phyloP scores from a whole-genome alignment of 2,113 vertebrate genomes.

The Equus quagga region DNA sequence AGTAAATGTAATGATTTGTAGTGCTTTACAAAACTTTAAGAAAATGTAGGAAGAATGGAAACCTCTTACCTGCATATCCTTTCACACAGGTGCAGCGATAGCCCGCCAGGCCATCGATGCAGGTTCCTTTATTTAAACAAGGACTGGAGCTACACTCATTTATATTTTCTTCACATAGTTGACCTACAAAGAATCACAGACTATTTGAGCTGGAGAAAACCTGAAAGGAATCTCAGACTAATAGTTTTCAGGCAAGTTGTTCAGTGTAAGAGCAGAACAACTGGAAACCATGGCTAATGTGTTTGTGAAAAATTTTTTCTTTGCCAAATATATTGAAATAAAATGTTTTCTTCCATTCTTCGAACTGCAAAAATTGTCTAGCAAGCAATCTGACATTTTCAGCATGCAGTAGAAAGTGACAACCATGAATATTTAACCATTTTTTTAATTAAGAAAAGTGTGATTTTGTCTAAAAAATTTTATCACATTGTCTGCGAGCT shows the following conservation, averaged over 20 bases:
- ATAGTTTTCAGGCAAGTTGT: background rate
- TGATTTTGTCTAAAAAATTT: background rate
- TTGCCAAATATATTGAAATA: background rate
- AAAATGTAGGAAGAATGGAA: background rate
- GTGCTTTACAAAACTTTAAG: background rate
- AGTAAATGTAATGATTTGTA: background rate
- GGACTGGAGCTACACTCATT: conserved; percentile 96
- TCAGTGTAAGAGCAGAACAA: background rate
- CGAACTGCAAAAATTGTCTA: background rate
- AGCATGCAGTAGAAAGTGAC: background rate
- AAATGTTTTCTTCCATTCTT: conserved; percentile 31
- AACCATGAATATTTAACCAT: background rate
- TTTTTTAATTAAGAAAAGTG: background rate
- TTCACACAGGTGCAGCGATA: conserved; percentile 92
- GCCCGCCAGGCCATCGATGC: conserved; percentile 92
- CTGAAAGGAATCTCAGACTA: background rate
- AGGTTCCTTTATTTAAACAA: conserved; percentile 94
- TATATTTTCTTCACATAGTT: conserved; percentile 93
- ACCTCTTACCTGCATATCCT: conserved; percentile 92
- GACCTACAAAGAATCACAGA: conserved; percentile 87
- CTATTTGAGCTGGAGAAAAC: background rate
- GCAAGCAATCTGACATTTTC: background rate
- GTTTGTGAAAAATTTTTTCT: background rate
- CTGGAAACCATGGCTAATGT: background rate
- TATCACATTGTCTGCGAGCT: background rate